phyloP scores from a whole-genome alignment of 2,113 vertebrate genomes.

The Trematomus loennbergii region DNA sequence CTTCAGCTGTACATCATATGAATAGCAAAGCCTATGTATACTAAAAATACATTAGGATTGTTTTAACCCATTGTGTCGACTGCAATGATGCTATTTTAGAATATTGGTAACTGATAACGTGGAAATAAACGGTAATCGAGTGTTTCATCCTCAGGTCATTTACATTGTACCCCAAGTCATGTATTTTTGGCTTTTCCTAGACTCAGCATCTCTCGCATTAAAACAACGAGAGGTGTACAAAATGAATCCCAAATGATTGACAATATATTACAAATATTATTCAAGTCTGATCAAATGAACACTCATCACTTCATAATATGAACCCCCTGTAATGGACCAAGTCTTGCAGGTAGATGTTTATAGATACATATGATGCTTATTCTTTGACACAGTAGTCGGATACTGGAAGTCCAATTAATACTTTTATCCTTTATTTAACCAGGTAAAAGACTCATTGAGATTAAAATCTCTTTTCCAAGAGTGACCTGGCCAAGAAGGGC shows the following conservation, averaged over 20 bases:
- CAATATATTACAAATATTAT: neutral
- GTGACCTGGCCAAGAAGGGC: too few relatives aligned
- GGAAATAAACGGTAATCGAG: too few relatives aligned
- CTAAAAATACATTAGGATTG: too few relatives aligned
- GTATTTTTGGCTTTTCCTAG: neutral
- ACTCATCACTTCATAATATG: too few relatives aligned
- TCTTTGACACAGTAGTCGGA: slow-evolving; percentile 6
- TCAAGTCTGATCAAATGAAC: neutral
- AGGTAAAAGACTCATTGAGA: too few relatives aligned
- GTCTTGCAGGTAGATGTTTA: neutral
- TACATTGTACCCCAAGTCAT: neutral
- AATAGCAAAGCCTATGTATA: too few relatives aligned
- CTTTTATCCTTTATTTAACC: neutral
- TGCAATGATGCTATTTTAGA: too few relatives aligned
- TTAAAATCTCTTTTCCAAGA: too few relatives aligned
- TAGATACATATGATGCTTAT: slow-evolving; percentile 5
- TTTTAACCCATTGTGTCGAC: too few relatives aligned
- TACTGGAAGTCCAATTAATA: slow-evolving; percentile 30
- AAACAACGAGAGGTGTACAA: neutral
- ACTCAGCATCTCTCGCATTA: neutral
- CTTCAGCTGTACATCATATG: too few relatives aligned
- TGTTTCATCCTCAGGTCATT: neutral
- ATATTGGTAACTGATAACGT: too few relatives aligned
- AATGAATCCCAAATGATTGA: slow-evolving; percentile 1
- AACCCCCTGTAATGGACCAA: too few relatives aligned